These are phyloP conservation scores for Conus betulinus DNA, from an alignment of 1,140 invertebrate species.

Conservation along the genomic window DNA sequence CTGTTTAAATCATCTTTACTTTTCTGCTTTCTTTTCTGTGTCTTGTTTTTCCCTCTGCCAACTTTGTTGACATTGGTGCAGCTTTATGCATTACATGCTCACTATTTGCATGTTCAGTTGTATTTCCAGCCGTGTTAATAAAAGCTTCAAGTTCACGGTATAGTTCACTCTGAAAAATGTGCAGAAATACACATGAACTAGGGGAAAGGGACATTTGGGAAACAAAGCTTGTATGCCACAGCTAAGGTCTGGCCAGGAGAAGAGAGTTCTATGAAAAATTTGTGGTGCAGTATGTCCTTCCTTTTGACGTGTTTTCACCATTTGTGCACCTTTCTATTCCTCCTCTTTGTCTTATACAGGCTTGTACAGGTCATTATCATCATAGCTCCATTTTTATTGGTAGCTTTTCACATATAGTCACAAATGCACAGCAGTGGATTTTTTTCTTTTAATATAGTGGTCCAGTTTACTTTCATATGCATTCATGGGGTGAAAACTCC, in stretches of 20 bases:
- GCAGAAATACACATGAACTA: too few species aligned
- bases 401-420: slow-evolving; percentile 1
- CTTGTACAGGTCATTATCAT: slow-evolving; percentile 21
- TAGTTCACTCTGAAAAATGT: too few species aligned
- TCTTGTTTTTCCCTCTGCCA: neutral
- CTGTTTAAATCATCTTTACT: neutral
- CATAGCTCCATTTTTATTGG: slow-evolving; percentile 20
- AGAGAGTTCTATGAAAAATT: neutral
- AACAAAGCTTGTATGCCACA: neutral
- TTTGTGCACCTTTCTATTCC: slow-evolving; percentile 2
- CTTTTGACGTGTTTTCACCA: neutral
- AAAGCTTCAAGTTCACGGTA: too few species aligned
- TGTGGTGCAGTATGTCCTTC: neutral
- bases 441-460: neutral
- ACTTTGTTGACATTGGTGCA: neutral
- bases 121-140: too few species aligned
- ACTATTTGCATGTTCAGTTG: too few species aligned
- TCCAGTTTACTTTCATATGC: too few species aligned
- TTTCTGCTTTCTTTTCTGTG: neutral
- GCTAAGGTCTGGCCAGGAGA: slow-evolving; percentile 16
- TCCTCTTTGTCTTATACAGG: neutral
- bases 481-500: too few species aligned
- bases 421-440: neutral
- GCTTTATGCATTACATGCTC: too few species aligned
- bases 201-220: neutral